Percentiles rank a stretch among this genome's conserved stretches.
Evolutionary conservation across 1,140 invertebrate genomes (phyloP).

Genomic region (Eulimnadia texana): DNA sequence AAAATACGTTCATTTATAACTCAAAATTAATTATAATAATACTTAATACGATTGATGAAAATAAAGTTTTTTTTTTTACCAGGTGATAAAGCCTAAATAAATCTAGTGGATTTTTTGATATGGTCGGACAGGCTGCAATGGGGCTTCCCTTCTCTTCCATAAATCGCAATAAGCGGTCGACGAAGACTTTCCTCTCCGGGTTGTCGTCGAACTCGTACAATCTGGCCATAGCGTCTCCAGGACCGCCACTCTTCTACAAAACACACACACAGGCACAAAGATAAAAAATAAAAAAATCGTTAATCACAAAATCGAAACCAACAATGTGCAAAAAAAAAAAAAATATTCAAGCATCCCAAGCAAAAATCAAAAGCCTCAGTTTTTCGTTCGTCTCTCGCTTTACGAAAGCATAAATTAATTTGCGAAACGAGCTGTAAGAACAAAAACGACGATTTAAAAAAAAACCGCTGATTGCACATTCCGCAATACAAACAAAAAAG

Average conservation of each 20-base stretch:
- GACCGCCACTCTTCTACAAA: not conserved
- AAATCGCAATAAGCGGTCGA: slow-evolving; percentile 80
- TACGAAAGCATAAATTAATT: no score
- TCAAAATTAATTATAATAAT: no score
- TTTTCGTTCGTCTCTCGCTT: no score
- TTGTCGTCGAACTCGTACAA: slow-evolving; percentile 94
- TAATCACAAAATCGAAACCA: not conserved
- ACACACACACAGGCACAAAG: not conserved
- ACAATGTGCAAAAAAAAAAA: no score
- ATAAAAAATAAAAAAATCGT: not conserved
- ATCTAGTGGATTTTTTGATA: slow-evolving; percentile 95
- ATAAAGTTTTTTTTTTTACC: no score
- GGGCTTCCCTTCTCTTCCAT: slow-evolving; percentile 87
- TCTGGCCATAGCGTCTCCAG: slow-evolving; percentile 16
- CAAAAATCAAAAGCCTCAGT: no score
- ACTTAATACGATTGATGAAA: no score
- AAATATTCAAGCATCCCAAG: no score
- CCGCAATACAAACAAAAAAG: slow-evolving; percentile 1
- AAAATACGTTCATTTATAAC: no score
- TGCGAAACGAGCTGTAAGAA: no score
- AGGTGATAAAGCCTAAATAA: slow-evolving; percentile 87
- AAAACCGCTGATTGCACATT: not conserved
- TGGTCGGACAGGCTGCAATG: slow-evolving; percentile 86
- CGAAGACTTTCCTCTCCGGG: slow-evolving; percentile 73
- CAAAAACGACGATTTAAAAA: no score